phyloP scores from a whole-genome alignment of 2,113 vertebrate genomes.

The Lophius piscatorius region DNA sequence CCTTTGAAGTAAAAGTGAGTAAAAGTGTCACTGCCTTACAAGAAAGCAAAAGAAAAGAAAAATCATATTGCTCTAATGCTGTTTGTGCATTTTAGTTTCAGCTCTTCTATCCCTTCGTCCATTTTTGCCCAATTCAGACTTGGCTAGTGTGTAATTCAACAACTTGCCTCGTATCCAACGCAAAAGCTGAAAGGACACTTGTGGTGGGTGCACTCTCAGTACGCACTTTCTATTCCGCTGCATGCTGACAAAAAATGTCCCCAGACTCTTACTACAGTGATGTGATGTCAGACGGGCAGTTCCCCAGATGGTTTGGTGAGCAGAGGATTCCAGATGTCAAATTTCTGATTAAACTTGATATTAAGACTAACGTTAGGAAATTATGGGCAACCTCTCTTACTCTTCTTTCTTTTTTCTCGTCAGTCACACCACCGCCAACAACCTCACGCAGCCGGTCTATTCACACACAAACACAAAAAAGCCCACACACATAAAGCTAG shows the following conservation, averaged over 20 bases:
- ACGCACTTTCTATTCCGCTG: constrained; percentile 46
- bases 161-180: constrained; percentile 71
- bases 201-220: constrained; percentile 53
- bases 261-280: constrained; percentile 34
- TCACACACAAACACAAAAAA: constrained; percentile 30
- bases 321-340: constrained; percentile 3
- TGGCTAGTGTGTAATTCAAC: constrained; percentile 1
- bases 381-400: constrained; percentile 6
- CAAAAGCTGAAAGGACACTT: constrained; percentile 69
- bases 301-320: constrained; percentile 6
- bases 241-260: constrained; percentile 46
- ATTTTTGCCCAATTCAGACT: neutral
- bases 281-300: constrained; percentile 8
- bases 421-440: constrained; percentile 27
- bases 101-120: too few species aligned
- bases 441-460: constrained; percentile 13
- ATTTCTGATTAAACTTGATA: neutral
- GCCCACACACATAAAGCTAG: constrained; percentile 41
- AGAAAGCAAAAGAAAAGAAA: neutral
- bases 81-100: constrained; percentile 4
- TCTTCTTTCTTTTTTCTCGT: constrained; percentile 28
- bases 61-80: neutral
- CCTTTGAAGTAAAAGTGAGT: too few species aligned
- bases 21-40: neutral
- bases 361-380: constrained; percentile 7